Conservation (phyloP, 2,113 vertebrate genomes). For the Benthochromis sp. region DNA sequence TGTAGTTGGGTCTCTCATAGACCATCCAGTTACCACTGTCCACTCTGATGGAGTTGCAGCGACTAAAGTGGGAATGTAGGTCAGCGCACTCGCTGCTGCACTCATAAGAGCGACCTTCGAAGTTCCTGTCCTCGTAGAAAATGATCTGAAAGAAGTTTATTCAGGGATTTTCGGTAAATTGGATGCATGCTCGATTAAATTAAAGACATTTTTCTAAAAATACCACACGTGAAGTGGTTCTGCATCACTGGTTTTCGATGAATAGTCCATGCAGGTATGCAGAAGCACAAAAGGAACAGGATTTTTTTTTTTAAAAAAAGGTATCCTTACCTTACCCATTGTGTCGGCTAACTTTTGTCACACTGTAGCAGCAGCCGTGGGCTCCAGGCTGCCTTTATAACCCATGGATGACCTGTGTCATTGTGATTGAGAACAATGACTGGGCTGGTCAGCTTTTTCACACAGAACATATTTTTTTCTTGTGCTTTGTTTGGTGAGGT, state of each 20-base stretch:
- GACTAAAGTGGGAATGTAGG: constrained; percentile 67
- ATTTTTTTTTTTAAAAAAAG: neutral
- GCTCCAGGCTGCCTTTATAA: constrained; percentile 54
- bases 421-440: constrained; percentile 48
- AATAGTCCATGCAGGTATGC: neutral
- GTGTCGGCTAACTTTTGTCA: constrained; percentile 29
- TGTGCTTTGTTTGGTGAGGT: neutral
- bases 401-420: constrained; percentile 24
- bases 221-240: neutral
- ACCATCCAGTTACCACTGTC: constrained; percentile 68
- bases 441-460: constrained; percentile 57
- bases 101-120: constrained; percentile 65
- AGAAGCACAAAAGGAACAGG: neutral
- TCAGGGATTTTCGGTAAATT: neutral
- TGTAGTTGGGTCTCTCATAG: constrained; percentile 64
- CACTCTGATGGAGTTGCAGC: constrained; percentile 69
- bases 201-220: neutral
- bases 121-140: constrained; percentile 71
- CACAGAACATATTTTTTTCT: neutral
- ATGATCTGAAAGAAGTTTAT: constrained; percentile 42
- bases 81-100: constrained; percentile 56
- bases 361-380: neutral
- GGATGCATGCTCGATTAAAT: neutral
- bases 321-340: constrained; percentile 65
- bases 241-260: neutral